Conservation (phyloP, 2,113 vertebrate species). For the Rhinolophus ferrumequinum region DNA sequence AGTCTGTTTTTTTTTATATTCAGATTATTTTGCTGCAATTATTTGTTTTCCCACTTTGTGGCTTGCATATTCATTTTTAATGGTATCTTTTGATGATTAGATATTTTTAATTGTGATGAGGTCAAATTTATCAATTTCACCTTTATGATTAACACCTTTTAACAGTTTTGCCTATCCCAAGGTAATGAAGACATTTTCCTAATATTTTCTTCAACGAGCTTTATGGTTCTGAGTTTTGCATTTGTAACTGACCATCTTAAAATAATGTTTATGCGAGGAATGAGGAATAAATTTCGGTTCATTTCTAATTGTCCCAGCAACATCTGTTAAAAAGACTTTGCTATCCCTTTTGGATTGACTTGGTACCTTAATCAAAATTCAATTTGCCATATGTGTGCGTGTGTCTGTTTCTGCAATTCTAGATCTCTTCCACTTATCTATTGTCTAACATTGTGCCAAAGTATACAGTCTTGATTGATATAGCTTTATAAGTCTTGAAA, state of each 20-base stretch:
- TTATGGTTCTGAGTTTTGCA: not conserved
- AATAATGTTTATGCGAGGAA: not conserved
- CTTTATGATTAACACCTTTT: not conserved
- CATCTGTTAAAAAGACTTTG: not conserved
- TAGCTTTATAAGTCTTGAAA: not conserved
- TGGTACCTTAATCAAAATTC: not conserved
- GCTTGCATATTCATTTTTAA: not conserved
- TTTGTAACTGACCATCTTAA: not conserved
- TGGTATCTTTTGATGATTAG: not conserved
- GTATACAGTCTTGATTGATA: not conserved
- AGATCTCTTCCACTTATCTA: not conserved
- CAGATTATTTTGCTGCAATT: not conserved
- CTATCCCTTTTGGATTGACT: not conserved
- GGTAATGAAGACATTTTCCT: not conserved
- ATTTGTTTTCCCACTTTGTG: not conserved
- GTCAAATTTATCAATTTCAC: not conserved
- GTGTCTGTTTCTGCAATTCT: conserved; percentile 10
- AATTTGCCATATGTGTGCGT: not conserved
- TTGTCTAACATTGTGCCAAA: not conserved
- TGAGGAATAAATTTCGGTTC: not conserved
- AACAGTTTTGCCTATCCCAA: not conserved
- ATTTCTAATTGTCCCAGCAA: not conserved
- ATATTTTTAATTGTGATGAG: conserved; percentile 1
- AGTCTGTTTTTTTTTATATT: not conserved
- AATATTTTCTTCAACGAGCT: not conserved